Percentiles rank a stretch among this genome's conserved stretches.
Evolutionary conservation across 2,888 invertebrate genomes (phyloP).

Genomic region (Orchesellides sinensis): DNA sequence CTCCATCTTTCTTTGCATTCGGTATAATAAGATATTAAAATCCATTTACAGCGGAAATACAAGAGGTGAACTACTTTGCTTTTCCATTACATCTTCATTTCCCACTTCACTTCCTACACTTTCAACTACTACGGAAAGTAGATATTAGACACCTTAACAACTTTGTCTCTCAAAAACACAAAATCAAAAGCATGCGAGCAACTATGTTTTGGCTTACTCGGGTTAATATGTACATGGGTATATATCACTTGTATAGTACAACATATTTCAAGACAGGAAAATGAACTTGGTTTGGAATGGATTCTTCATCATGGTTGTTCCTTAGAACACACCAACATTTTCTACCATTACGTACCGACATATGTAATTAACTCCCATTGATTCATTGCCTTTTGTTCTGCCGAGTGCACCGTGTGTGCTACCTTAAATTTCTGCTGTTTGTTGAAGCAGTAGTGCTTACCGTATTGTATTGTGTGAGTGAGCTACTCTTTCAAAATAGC

Average conservation of each 20-base stretch:
- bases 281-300: conserved; percentile 30
- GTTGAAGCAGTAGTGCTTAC: too few species aligned
- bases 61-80: conserved; percentile 48
- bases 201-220: conserved; percentile 34
- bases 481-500: conserved; percentile 16
- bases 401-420: conserved; percentile 27
- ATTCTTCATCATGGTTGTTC: conserved; percentile 27
- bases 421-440: neutral
- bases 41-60: conserved; percentile 53
- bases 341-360: conserved; percentile 47
- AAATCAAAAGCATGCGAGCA: conserved; percentile 28
- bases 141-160: conserved; percentile 62
- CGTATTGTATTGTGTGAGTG: conserved; percentile 4
- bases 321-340: conserved; percentile 16
- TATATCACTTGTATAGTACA: too few species aligned
- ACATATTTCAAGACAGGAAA: conserved; percentile 25
- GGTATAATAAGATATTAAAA: conserved; percentile 44
- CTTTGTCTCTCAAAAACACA: conserved; percentile 35
- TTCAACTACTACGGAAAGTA: conserved; percentile 37
- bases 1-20: conserved; percentile 34
- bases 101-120: conserved; percentile 37
- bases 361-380: conserved; percentile 64
- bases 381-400: conserved; percentile 60
- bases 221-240: neutral
- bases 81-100: conserved; percentile 47